These are phyloP conservation scores for Agapetus fuscipes DNA, from an alignment of 2,888 invertebrate species.

Conservation along the genomic window DNA sequence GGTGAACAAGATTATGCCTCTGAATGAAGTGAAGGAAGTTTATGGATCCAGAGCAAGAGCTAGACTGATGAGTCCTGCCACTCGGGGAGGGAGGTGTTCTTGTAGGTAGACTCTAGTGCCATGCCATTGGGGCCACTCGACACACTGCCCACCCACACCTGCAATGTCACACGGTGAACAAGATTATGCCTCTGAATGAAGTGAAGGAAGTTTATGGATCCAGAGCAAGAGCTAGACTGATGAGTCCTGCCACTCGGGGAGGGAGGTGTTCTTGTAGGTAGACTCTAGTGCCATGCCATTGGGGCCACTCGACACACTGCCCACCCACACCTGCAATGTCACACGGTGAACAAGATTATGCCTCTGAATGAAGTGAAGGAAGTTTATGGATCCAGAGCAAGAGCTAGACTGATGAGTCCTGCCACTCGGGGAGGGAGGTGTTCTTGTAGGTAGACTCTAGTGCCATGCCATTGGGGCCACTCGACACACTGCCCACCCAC, in stretches of 20 bases:
- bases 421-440: constrained; percentile 30
- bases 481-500: constrained; percentile 47
- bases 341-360: constrained; percentile 2
- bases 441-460: constrained; percentile 29
- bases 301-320: constrained; percentile 41
- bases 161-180: constrained; percentile 18
- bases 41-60: constrained; percentile 43
- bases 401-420: constrained; percentile 54
- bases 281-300: constrained; percentile 29
- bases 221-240: constrained; percentile 47
- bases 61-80: constrained; percentile 57
- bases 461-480: constrained; percentile 32
- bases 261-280: constrained; percentile 26
- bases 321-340: constrained; percentile 50
- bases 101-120: constrained; percentile 29
- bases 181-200: too few species aligned
- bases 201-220: too few species aligned
- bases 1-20: constrained; percentile 3
- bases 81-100: constrained; percentile 23
- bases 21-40: too few species aligned
- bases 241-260: constrained; percentile 47
- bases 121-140: constrained; percentile 34
- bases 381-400: constrained; percentile 45
- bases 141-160: constrained; percentile 56
- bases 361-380: too few species aligned